Conservation (phyloP, 2,113 vertebrate genomes). For the Apistogramma diplotaenia region DNA sequence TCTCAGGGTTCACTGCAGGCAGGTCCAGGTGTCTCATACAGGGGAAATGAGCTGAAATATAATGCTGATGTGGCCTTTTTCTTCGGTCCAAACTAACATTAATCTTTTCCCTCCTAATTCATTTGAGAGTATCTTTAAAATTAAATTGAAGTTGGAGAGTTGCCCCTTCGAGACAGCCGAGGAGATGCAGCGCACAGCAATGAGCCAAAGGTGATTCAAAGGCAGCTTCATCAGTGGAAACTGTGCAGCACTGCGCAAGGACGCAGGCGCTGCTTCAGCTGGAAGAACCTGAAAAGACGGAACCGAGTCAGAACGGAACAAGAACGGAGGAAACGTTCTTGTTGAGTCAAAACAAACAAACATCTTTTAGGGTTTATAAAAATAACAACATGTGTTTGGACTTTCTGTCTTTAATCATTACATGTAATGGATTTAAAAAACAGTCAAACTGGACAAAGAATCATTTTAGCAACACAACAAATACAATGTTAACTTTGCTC, state of each 20-base stretch:
- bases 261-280: background rate
- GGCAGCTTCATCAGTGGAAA: background rate
- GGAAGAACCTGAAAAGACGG: background rate
- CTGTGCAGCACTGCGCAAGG: background rate
- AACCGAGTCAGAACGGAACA: background rate
- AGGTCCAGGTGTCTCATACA: background rate
- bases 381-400: background rate
- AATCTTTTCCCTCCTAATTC: too few relatives aligned
- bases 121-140: background rate
- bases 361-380: background rate
- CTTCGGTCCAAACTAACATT: accelerated
- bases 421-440: background rate
- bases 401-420: background rate
- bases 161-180: background rate
- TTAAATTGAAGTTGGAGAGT: background rate
- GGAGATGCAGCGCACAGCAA: background rate
- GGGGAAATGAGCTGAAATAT: background rate
- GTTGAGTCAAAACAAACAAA: too few relatives aligned
- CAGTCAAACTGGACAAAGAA: background rate
- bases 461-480: background rate
- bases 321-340: too few relatives aligned
- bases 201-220: background rate
- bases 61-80: background rate
- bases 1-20: accelerated
- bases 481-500: background rate